phyloP scores from a whole-genome alignment of 2,113 vertebrate genomes.

The Tetrax tetrax region DNA sequence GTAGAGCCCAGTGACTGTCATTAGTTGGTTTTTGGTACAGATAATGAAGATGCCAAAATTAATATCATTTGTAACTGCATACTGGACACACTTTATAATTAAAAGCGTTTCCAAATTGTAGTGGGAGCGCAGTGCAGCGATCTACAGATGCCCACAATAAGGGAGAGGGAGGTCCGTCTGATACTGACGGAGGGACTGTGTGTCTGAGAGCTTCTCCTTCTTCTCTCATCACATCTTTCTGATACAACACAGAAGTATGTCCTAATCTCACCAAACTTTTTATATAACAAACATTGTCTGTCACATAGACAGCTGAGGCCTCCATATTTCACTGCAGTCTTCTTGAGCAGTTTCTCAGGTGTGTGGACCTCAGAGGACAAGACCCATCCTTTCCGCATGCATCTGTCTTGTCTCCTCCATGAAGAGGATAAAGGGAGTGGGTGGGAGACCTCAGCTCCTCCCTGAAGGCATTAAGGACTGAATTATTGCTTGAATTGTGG shows the following conservation, averaged over 20 bases:
- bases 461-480: neutral
- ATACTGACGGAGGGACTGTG: neutral
- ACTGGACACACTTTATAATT: neutral
- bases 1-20: neutral
- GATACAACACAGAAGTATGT: neutral
- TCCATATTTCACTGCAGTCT: neutral
- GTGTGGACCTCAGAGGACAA: neutral
- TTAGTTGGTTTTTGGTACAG: neutral
- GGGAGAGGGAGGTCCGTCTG: neutral
- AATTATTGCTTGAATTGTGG: neutral
- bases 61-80: neutral
- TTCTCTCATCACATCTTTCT: neutral
- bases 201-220: neutral
- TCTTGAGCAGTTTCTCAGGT: neutral
- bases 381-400: neutral
- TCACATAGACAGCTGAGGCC: neutral
- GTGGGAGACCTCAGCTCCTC: neutral
- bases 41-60: neutral
- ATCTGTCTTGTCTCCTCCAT: neutral
- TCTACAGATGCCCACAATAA: fast-evolving
- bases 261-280: neutral
- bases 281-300: neutral
- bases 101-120: neutral
- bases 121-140: fast-evolving
- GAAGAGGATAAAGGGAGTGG: neutral